phyloP scores from a whole-genome alignment of 2,888 invertebrate genomes.

The Operophtera brumata region DNA sequence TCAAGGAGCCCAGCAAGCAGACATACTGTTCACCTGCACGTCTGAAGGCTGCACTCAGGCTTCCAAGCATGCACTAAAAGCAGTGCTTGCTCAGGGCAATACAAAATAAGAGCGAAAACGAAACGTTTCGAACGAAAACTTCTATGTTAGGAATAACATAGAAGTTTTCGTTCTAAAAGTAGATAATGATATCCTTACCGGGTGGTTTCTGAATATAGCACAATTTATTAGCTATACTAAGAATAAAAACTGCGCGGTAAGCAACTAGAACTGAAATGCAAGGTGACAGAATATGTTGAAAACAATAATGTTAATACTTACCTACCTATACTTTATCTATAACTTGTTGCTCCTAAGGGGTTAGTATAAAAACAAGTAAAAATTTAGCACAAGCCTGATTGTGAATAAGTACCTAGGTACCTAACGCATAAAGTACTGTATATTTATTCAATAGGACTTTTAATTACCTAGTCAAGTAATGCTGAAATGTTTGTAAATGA shows the following conservation, averaged over 20 bases:
- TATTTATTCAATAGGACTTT: no score
- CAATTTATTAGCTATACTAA: no score
- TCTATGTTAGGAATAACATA: conserved; percentile 73
- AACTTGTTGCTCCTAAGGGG: conserved; percentile 84
- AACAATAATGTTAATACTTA: no score
- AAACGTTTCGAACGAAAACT: no score
- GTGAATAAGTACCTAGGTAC: no score
- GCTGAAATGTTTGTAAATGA: no score
- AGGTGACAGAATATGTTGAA: conserved; percentile 83
- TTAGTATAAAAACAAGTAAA: conserved; percentile 75
- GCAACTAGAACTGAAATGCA: conserved; percentile 84
- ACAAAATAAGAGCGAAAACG: conserved; percentile 60
- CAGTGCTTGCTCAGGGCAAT: conserved; percentile 54
- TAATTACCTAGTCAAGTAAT: no score
- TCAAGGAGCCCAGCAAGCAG: conserved; percentile 54
- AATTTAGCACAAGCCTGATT: conserved; percentile 58
- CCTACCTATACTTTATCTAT: no score
- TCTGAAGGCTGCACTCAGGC: conserved; percentile 67
- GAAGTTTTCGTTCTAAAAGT: conserved; percentile 84
- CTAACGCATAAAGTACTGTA: no score
- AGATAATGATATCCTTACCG: no score
- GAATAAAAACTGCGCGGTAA: no score
- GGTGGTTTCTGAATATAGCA: no score
- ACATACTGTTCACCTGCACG: conserved; percentile 70
- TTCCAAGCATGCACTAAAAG: conserved; percentile 59